Percentiles rank a stretch among this genome's conserved stretches.
These are phyloP conservation scores for Encarsia formosa DNA, from an alignment of 2,888 invertebrate species.

Conservation along the genomic window DNA sequence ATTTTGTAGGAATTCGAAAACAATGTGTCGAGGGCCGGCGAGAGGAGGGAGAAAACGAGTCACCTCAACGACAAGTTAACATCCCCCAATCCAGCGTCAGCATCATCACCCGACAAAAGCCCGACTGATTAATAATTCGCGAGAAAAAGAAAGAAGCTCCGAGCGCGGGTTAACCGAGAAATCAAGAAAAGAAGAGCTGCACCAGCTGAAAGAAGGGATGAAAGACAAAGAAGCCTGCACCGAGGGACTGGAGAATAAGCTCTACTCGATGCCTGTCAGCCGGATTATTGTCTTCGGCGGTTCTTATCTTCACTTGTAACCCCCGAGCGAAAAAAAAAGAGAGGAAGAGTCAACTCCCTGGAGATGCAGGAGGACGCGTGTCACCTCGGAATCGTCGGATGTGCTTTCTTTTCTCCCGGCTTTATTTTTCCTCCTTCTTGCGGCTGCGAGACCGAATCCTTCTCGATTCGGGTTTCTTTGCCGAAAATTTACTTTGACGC, in stretches of 20 bases:
- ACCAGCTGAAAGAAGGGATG: neutral
- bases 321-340: too few species aligned
- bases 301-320: too few species aligned
- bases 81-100: neutral
- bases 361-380: too few species aligned
- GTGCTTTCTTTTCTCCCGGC: too few species aligned
- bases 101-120: neutral
- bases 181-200: neutral
- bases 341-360: too few species aligned
- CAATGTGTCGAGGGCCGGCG: too few species aligned
- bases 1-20: too few species aligned
- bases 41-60: neutral
- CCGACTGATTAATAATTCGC: conserved; percentile 2
- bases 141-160: neutral
- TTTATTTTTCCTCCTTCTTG: too few species aligned
- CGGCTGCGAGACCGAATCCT: too few species aligned
- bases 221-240: neutral
- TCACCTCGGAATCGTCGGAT: too few species aligned
- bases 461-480: too few species aligned
- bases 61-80: neutral
- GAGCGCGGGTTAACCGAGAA: neutral
- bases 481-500: too few species aligned
- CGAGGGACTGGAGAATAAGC: conserved; percentile 39
- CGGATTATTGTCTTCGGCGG: conserved; percentile 47
- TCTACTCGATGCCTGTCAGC: conserved; percentile 44